phyloP scores from a whole-genome alignment of 2,888 invertebrate species.

The Synergus gifuensis region DNA sequence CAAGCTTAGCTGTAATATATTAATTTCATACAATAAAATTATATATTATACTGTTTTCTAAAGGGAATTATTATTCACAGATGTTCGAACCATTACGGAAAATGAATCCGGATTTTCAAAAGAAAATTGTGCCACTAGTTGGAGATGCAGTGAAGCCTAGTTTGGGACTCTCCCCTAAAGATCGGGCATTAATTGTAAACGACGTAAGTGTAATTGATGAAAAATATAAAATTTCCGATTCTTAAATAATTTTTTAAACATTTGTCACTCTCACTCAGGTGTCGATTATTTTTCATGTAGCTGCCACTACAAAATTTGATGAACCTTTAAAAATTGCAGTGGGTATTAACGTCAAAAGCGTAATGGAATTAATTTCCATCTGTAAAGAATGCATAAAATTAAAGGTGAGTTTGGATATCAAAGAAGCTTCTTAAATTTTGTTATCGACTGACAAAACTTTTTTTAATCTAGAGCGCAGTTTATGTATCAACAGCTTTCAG shows the following conservation, averaged over 20 bases:
- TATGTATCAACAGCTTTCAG: slow-evolving; percentile 92
- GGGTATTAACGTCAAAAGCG: slow-evolving; percentile 48
- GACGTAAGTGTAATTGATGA: slow-evolving; percentile 44
- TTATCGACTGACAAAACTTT: not conserved
- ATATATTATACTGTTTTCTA: too few relatives aligned
- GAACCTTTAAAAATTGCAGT: slow-evolving; percentile 47
- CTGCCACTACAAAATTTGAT: slow-evolving; percentile 52
- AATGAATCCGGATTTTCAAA: slow-evolving; percentile 67
- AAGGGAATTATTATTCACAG: slow-evolving; percentile 47
- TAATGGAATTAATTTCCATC: slow-evolving; percentile 49
- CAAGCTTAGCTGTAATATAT: slow-evolving; percentile 45
- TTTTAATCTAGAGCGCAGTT: slow-evolving; percentile 80
- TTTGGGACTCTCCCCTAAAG: slow-evolving; percentile 73
- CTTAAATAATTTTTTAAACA: not conserved
- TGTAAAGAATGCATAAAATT: slow-evolving; percentile 52
- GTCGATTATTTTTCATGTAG: slow-evolving; percentile 53
- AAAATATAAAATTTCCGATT: not conserved
- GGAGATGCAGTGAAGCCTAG: slow-evolving; percentile 75
- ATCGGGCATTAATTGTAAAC: slow-evolving; percentile 61
- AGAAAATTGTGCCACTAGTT: slow-evolving; percentile 74
- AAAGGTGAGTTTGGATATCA: slow-evolving; percentile 45
- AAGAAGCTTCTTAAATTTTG: too few relatives aligned
- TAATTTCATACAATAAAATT: not conserved
- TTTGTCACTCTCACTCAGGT: slow-evolving; percentile 45
- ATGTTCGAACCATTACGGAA: slow-evolving; percentile 60